Evolutionary conservation across 2,797 vertebrate species (phyloP), one percentile per base, ranked within the genome.

Genomic region (Liparis tanakae): DNA sequence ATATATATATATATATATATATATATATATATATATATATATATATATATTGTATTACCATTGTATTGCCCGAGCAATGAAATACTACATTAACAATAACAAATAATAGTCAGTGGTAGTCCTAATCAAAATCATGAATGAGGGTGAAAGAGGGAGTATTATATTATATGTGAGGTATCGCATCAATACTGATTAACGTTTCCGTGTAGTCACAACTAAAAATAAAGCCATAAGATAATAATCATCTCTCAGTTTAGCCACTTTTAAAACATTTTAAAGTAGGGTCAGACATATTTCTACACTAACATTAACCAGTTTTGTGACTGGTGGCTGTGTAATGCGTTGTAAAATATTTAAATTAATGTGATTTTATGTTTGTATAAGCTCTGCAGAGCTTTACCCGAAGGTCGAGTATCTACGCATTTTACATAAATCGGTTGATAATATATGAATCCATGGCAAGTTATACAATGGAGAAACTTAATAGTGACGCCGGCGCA

Each of bases 401-500:
- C 6, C 12, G 13, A 22, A 8, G 6, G n/a, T 7, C 2, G 6
- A 36, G 4, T 0, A 48, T 53, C 7, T 44, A 4, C 33, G 14
- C 17, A n/a, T 7, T 18, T 0, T 36, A 51, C 9, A n/a, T 37
- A 1, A 7, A 65, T 30, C n/a, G 60, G 13, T 30, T 54, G 12
- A 46, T 10, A 3, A 1, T 0, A 44, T 4, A 2, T n/a, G 12
- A 10, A 34, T 74, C 3, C 9, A 10, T 18, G 37, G 5, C 12
- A 14, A 41, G 34, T 60, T 5, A 8, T 51, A 69, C 8, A 39
- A 33, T 0, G 18, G 9, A 57, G 30, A 67, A 67, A 72, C 53
- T 50, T 72, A 37, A 55, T 8, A 55, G 43, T 66, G 85, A 74
- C 76, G 86, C 79, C 74, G 17, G 50, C 22, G 30, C 51, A 84